Percentiles rank a stretch among this genome's conserved stretches.
These are phyloP conservation scores for Linurgus olivaceus DNA, from an alignment of 2,797 vertebrate genomes.

Conservation along the genomic window DNA sequence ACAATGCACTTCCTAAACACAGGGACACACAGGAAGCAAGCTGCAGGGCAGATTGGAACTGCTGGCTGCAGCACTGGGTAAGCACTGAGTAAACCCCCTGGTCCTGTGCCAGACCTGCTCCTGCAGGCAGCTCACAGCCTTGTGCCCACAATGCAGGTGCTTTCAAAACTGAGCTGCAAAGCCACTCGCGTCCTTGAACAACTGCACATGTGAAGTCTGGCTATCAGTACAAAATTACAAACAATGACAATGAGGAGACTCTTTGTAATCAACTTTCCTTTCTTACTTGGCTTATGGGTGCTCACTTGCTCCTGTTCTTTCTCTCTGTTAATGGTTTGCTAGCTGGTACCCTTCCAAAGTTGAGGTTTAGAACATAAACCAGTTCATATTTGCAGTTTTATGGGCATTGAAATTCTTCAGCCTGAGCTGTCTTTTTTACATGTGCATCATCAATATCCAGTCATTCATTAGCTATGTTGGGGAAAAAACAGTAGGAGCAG, in stretches of 20 bases:
- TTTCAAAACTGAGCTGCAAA: background rate
- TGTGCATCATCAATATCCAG: background rate
- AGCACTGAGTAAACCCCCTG: background rate
- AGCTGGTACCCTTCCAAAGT: background rate
- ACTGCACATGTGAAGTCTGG: background rate
- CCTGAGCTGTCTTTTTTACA: background rate
- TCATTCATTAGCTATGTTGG: background rate
- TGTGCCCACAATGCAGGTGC: accelerated
- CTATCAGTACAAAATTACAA: background rate
- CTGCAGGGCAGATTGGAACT: background rate
- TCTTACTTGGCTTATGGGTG: background rate
- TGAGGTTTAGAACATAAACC: background rate
- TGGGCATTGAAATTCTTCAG: background rate
- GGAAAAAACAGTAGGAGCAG: background rate
- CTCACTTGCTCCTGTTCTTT: background rate
- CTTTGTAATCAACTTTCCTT: background rate
- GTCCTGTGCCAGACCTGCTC: background rate
- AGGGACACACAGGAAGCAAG: background rate
- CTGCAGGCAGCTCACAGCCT: background rate
- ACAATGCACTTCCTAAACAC: background rate
- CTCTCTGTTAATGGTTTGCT: background rate
- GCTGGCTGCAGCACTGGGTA: background rate
- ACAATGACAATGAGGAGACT: background rate
- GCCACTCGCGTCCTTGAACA: background rate
- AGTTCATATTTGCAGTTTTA: background rate